Conservation (phyloP, 2,888 invertebrate genomes). For the Oegoconia quadripuncta region DNA sequence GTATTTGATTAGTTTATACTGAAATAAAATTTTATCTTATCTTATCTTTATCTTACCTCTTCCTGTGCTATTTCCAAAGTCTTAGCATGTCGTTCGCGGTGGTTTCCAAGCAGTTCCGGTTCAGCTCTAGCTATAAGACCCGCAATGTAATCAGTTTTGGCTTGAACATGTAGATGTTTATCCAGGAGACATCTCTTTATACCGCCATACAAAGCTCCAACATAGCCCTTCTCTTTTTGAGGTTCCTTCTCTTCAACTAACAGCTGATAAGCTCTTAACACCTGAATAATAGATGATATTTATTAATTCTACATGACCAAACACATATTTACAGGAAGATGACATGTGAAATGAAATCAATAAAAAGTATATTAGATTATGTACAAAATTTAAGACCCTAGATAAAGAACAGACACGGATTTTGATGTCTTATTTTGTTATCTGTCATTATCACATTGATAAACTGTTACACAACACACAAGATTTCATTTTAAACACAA, state of each 20-base stretch:
- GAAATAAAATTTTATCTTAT: too few relatives aligned
- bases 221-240: conserved; percentile 93
- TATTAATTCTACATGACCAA: not conserved
- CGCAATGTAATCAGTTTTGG: conserved; percentile 93
- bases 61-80: conserved; percentile 98
- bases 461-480: too few relatives aligned
- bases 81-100: conserved; percentile 95
- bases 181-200: conserved; percentile 92
- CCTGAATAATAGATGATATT: conserved; percentile 45
- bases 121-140: conserved; percentile 93
- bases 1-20: too few relatives aligned
- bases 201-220: conserved; percentile 90
- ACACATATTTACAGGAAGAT: too few relatives aligned
- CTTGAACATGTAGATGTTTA: conserved; percentile 92
- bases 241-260: conserved; percentile 91
- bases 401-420: too few relatives aligned
- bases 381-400: too few relatives aligned
- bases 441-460: too few relatives aligned
- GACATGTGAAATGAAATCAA: too few relatives aligned
- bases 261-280: conserved; percentile 89
- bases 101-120: conserved; percentile 92
- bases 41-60: conserved; percentile 72
- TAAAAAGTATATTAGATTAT: too few relatives aligned
- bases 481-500: too few relatives aligned
- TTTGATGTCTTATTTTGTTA: too few relatives aligned